Evolutionary conservation across 2,888 invertebrate genomes (phyloP).

Genomic region (Adineta ricciae): DNA sequence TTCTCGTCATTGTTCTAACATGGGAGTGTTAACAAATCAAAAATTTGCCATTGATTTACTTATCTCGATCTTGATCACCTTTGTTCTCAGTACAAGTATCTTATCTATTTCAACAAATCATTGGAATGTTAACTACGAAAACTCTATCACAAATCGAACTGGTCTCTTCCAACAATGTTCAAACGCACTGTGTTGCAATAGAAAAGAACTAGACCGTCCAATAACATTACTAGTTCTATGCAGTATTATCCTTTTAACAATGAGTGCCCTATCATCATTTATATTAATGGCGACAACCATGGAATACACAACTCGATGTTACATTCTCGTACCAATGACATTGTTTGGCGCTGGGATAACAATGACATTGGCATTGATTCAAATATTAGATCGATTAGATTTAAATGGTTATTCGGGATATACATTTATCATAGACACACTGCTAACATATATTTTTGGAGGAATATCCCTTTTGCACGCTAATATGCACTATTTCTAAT

Average conservation of each 20-base stretch:
- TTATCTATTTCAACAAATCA: conserved; percentile 1
- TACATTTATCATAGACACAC: neutral
- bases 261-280: neutral
- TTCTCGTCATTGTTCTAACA: neutral
- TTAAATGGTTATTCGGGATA: neutral
- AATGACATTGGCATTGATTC: conserved; percentile 8
- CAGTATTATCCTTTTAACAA: neutral
- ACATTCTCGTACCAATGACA: neutral
- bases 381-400: neutral
- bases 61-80: neutral
- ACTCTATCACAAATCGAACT: neutral
- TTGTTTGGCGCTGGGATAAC: neutral
- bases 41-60: neutral
- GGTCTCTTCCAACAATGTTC: conserved; percentile 8
- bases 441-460: neutral
- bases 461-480: neutral
- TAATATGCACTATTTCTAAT: neutral
- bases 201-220: neutral
- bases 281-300: neutral
- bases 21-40: neutral
- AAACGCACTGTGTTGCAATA: neutral
- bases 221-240: neutral
- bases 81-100: neutral
- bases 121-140: neutral
- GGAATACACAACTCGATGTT: neutral